These are phyloP conservation scores for Orcinus orca DNA, from an alignment of 2,113 vertebrate species.

Conservation along the genomic window DNA sequence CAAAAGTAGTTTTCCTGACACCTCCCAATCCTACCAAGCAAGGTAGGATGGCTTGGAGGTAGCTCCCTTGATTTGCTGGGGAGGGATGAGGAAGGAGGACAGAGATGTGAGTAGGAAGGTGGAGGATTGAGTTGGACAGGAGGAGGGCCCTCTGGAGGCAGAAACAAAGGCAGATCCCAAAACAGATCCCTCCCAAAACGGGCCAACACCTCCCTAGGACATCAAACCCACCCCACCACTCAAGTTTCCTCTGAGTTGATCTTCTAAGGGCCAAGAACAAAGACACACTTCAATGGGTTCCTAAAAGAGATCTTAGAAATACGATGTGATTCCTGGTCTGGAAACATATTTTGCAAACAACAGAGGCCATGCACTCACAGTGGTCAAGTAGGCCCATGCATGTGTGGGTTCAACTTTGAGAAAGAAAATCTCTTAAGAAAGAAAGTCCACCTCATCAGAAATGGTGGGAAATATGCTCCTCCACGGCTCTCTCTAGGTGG, in stretches of 20 bases:
- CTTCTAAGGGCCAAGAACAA: background rate
- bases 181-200: background rate
- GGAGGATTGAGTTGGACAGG: background rate
- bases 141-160: background rate
- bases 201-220: background rate
- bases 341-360: conserved; percentile 20
- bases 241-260: background rate
- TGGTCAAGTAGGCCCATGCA: background rate
- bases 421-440: background rate
- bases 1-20: background rate
- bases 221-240: background rate
- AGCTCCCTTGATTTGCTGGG: background rate
- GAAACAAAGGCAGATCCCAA: background rate
- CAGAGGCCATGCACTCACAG: background rate
- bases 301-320: background rate
- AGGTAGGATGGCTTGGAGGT: background rate
- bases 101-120: background rate
- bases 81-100: background rate
- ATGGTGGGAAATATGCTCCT: background rate
- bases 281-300: background rate
- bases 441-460: background rate
- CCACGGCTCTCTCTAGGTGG: background rate
- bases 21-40: background rate
- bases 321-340: background rate
- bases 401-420: background rate